Conservation (phyloP, 2,113 vertebrate genomes). For the Dolichallabes microphthalmus region DNA sequence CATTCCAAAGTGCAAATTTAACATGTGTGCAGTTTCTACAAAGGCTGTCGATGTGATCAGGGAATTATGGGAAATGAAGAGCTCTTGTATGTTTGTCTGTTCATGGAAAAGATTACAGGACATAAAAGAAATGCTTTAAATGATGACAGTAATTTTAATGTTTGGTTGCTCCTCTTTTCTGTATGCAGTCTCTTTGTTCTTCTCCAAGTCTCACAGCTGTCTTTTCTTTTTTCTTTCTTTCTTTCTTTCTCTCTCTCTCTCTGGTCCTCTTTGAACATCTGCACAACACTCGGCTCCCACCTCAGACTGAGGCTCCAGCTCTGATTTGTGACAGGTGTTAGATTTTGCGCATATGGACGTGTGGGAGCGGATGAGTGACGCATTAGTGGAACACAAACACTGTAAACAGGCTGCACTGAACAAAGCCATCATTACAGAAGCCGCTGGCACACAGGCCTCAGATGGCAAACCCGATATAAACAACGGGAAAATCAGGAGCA, state of each 20-base stretch:
- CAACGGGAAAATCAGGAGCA: background rate
- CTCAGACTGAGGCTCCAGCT: slow-evolving; percentile 39
- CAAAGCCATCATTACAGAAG: slow-evolving; percentile 3
- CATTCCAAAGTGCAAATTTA: background rate
- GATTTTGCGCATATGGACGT: slow-evolving; percentile 5
- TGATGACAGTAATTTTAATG: background rate
- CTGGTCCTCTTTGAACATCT: slow-evolving; percentile 42
- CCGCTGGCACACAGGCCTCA: background rate
- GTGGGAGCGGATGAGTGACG: slow-evolving; percentile 24
- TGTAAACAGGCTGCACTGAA: background rate
- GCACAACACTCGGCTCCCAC: background rate
- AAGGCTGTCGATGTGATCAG: background rate
- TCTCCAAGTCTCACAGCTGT: background rate
- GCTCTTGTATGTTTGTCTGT: background rate
- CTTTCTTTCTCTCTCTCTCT: background rate
- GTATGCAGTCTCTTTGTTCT: background rate
- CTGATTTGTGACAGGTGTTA: slow-evolving; percentile 47
- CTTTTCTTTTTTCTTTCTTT: background rate
- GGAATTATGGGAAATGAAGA: background rate
- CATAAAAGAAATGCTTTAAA: background rate
- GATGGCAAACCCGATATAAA: slow-evolving; percentile 3
- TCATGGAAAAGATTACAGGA: background rate
- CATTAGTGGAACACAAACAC: slow-evolving; percentile 15
- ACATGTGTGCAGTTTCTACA: background rate
- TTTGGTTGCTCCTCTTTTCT: background rate